Evolutionary conservation across 2,888 invertebrate genomes (phyloP), one percentile per base, ranked within the genome.

Genomic region (Drosophila koepferae): DNA sequence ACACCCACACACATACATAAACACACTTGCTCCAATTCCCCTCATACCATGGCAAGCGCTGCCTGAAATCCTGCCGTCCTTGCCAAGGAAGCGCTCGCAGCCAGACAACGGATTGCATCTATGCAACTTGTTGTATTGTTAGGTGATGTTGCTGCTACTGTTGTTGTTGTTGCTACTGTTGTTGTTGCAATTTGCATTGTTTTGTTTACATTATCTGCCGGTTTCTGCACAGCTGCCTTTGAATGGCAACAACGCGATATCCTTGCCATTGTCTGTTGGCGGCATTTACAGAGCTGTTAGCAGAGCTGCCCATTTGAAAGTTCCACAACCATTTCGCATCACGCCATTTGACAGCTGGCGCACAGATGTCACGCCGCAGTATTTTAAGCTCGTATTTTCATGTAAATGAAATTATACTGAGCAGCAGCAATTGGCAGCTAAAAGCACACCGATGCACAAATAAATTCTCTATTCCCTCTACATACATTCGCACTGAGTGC

Each of bases 151-250:
- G 38, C 14, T 40, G 23, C 3, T 44, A 16, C 2, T 14, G 28
- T 36, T 59, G 43, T 9, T 44, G 44, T 28, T 28, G 28, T 20
- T 46, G 18, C 20, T 41, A 10, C 31, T 68, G 46, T 38, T 62
- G 46, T 49, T 53, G 53, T 53, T 36, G 53, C 34, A 64, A 64
- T 66, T 63, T 73, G 67, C 74, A 74, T 74, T 77, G 77, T 67
- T 62, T 61, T 79, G 83, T 55, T 73, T 74, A 72, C 65, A 82
- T 86, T 86, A 81, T 83, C 77, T 60, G 73, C 31, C 70, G 55
- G 59, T 71, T 74, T 71, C 70, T 69, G 74, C 78, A 72, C 80
- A 81, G 74, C 77, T 81, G 84, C 74, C 86, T 79, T 63, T 44
- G 70, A 75, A 75, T 75, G 66, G 63, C 63, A 64, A 55, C 51